phyloP scores from a whole-genome alignment of 2,888 invertebrate species.

The Cyrtodaria siliqua region DNA sequence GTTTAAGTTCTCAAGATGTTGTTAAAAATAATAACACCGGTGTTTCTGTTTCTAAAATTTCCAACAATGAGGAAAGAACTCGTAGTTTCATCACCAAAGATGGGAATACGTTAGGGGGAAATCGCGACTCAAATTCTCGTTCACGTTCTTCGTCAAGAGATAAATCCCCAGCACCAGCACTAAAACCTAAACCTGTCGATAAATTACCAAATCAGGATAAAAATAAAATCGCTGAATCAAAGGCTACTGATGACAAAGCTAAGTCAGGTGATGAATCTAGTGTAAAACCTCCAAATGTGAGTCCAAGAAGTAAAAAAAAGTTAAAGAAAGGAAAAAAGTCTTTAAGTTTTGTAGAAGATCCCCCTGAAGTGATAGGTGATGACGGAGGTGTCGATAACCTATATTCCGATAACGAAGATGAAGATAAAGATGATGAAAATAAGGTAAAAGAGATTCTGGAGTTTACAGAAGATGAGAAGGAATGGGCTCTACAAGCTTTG shows the following conservation, averaged over 20 bases:
- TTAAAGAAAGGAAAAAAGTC: constrained; percentile 41
- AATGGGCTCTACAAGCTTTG: constrained; percentile 77
- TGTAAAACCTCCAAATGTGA: constrained; percentile 16
- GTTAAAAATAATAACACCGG: constrained; percentile 6
- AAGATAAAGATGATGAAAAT: constrained; percentile 28
- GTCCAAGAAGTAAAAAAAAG: constrained; percentile 48
- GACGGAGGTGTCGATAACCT: constrained; percentile 80
- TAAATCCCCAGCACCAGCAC: constrained; percentile 49
- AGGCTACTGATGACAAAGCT: constrained; percentile 3
- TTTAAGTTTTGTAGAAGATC: constrained; percentile 66
- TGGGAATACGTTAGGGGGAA: background rate
- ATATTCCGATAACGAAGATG: constrained; percentile 65
- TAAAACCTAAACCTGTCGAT: constrained; percentile 51
- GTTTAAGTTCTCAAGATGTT: too few relatives aligned
- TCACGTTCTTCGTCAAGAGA: constrained; percentile 61
- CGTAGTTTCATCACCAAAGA: constrained; percentile 17
- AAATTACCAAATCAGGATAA: constrained; percentile 22
- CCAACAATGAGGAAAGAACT: constrained; percentile 10
- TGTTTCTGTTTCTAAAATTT: background rate
- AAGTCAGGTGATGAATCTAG: constrained; percentile 4
- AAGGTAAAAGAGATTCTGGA: constrained; percentile 62
- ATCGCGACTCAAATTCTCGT: constrained; percentile 33
- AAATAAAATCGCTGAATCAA: constrained; percentile 4
- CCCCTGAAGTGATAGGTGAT: constrained; percentile 75
- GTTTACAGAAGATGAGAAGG: constrained; percentile 78